Evolutionary conservation across 2,797 vertebrate species (phyloP).

Genomic region (Lerista edwardsae): DNA sequence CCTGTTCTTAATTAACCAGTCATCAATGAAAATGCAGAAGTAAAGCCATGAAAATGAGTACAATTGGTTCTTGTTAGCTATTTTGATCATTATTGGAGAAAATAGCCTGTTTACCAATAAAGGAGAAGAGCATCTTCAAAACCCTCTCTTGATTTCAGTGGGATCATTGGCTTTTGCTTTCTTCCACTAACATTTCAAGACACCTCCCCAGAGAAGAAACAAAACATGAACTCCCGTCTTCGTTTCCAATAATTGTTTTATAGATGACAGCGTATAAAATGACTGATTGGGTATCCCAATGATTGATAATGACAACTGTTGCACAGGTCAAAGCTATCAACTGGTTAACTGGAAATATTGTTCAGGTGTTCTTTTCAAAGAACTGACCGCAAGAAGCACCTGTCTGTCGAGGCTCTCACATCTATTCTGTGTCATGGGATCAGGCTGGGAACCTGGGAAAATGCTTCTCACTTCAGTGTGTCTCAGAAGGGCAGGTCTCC

Average conservation of each 20-base stretch:
- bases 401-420: no score
- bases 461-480: no score
- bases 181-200: slow-evolving; percentile 22
- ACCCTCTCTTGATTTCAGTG: neutral
- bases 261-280: slow-evolving; percentile 68
- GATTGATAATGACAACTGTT: slow-evolving; percentile 78
- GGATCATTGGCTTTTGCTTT: neutral
- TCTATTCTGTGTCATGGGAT: neutral
- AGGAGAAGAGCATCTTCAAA: neutral
- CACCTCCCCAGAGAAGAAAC: slow-evolving; percentile 52
- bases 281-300: slow-evolving; percentile 74
- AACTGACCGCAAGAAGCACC: slow-evolving; percentile 49
- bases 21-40: no score
- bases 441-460: neutral
- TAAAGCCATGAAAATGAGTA: no score
- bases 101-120: no score
- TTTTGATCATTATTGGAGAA: no score
- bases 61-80: no score
- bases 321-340: slow-evolving; percentile 79
- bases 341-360: slow-evolving; percentile 68
- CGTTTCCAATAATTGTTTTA: slow-evolving; percentile 63
- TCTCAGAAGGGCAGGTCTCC: neutral
- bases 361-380: slow-evolving; percentile 65
- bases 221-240: slow-evolving; percentile 54
- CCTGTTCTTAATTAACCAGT: no score